These are phyloP conservation scores for Zosterops lateralis DNA, from an alignment of 2,113 vertebrate species.

Conservation along the genomic window DNA sequence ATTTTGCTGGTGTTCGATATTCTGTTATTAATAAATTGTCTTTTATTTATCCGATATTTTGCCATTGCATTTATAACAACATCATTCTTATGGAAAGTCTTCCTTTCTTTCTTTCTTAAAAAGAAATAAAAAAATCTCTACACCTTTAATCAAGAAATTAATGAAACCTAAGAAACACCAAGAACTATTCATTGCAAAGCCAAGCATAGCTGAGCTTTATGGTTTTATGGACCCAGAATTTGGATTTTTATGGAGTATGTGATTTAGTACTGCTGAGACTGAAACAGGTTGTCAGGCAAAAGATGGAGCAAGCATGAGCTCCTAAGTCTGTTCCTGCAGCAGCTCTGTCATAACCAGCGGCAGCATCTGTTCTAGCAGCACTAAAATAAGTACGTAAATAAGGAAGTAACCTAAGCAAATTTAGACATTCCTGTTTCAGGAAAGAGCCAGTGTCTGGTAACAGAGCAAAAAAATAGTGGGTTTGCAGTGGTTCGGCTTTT, in stretches of 20 bases:
- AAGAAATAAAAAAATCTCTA: neutral
- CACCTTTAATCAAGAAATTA: neutral
- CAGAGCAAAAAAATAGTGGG: neutral
- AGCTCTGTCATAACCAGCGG: neutral
- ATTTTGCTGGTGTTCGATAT: no score
- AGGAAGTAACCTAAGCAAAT: neutral
- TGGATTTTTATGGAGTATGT: neutral
- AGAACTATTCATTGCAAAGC: neutral
- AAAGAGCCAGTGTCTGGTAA: neutral
- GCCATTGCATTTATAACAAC: no score
- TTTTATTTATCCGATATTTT: no score
- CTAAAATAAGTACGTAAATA: neutral
- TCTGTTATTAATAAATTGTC: no score
- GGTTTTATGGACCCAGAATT: neutral
- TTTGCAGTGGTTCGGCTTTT: no score
- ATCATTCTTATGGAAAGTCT: neutral
- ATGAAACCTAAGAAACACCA: neutral
- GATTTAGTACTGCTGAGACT: neutral
- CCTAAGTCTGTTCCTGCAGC: neutral
- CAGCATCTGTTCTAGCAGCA: neutral
- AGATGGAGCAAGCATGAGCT: neutral
- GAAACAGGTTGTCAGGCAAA: neutral
- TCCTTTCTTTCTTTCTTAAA: neutral
- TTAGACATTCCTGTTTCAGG: neutral
- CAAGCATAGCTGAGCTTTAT: neutral